Base-by-base conservation (phyloP, 1,140 invertebrate genomes). In the Samia ricini region DNA sequence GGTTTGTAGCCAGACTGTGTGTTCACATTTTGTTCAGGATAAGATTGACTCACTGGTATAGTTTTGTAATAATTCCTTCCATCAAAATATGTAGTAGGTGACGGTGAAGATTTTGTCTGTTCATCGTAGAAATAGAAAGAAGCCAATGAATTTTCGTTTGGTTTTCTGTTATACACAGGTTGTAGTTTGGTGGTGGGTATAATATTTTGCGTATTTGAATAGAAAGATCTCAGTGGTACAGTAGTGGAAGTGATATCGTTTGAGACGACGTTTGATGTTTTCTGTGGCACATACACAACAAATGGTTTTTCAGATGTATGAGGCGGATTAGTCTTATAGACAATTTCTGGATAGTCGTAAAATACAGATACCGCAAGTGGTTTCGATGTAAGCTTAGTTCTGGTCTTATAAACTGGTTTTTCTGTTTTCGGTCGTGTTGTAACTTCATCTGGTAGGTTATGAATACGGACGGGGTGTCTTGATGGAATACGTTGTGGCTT, bases 71-170 rank as follows among this genome's bases (percentile, higher is more conserved):
- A 91, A 68, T 91, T 85, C 66, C 86, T 76, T 21, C 89, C 88
- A 66, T 91, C 89, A 64, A 82, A 91, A 66, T 80, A 91, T 2
- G 81, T 72, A 21, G 83, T 78, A 52, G 69, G 91, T 64, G 73
- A 63, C 51, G 66, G 85, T 59, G 69, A 85, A 33, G 66, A 86
- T 76, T 79, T 92, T 56, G 80, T 91, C 63, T 90, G 89, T 68
- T 93, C 92, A 61, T 93, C 92, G 64, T 92, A 93, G 76, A 91
- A 93, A 68, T 93, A 93, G 71, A 92, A 92, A 19, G 92, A 91
- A 29, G 91, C 83, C 19, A 92, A 81, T 29, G 83, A 83, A 64
- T 91, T 87, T 26, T 91, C 85, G 51, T 84, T 91, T 26, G 86
- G 86, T 70, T 83, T 89, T 22, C 79, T 81, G 57, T 84, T 88